Evolutionary conservation across 2,888 invertebrate species (phyloP), one percentile per base, ranked within the genome.

Genomic region (Catocala fraxini): DNA sequence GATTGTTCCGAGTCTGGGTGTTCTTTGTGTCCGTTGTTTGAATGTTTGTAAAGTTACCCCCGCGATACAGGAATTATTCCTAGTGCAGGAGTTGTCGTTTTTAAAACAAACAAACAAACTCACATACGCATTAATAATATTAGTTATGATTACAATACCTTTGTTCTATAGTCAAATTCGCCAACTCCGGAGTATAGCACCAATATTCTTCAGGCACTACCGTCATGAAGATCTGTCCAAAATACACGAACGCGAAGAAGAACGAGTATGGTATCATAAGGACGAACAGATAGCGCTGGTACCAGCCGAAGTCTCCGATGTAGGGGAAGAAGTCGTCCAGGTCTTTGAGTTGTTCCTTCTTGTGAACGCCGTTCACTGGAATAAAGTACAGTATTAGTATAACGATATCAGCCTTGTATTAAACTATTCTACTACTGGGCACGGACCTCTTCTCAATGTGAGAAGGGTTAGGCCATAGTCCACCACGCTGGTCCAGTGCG

Each of bases 141-240:
- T 0, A 25, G 4, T 25, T 25, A 49, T 10, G 13, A 33, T 34
- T 11, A 0, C 0, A 25, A 11, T 10, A 92, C 93, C 93, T 82
- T 46, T 85, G 81, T 4, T 89, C 90, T 0, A 89, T 79, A 4
- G 72, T 88, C 46, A 93, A 51, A 47, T 89, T 87, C 0, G 47
- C 75, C 43, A 94, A 60, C 55, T 91, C 89, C 0, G 82, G 79
- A 0, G 91, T 90, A 5, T 55, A 80, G 35, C 93, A 94, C 93
- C 93, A 94, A 43, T 93, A 15, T 71, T 96, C 95, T 64, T 97
- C 97, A 0, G 97, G 98, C 64, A 96, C 95, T 0, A 98, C 88
- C 0, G 98, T 97, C 93, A 94, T 93, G 77, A 94, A 94, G 52
- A 94, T 93, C 77, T 94, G 93, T 0, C 89, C 87, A 68, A 94